Evolutionary conservation across 2,797 vertebrate genomes (phyloP), one percentile per base, ranked within the genome.

Genomic region (Odontamblyopus rebecca): DNA sequence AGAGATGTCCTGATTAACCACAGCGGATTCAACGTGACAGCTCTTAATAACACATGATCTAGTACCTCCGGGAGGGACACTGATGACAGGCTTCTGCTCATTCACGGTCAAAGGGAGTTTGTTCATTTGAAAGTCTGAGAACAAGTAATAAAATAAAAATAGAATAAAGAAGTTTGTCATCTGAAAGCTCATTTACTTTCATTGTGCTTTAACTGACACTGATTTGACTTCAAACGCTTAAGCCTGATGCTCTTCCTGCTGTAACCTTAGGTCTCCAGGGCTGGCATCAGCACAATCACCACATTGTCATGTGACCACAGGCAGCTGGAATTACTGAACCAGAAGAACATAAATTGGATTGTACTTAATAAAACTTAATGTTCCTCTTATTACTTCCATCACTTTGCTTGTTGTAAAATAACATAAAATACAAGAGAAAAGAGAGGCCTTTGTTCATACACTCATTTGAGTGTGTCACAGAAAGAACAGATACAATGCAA

Each of bases 21-120:
- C 76, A 77, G 78, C 65, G 70, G 75, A 88, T 86, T 75, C 73
- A 75, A 84, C 19, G 38, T 77, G 82, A 81, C 68, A 68, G 73
- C 70, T 48, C 72, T 51, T 71, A 81, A 68, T 9, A 84, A 73
- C 73, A 80, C 60, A 72, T 76, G 72, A 79, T 79, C 54, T 73
- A 83, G 67, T 62, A 50, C 71, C 60, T 53, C 5, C 2, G 30
- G 64, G 70, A 77, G 27, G 48, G 67, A 74, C 66, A 61, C 67
- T 68, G 67, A 78, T 66, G 3, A 68, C 50, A 26, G 8, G 76
- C 73, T 65, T 81, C 82, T 74, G 77, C 65, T 75, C 75, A 16
- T 57, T 12, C 23, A 9, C n/a, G 26, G 4, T 26, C 3, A 48
- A 44, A 16, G 71, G 29, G 50, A 73, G 59, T 32, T 6, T 2